Conservation (phyloP, 1,140 invertebrate species). For the Drosophila aff. region DNA sequence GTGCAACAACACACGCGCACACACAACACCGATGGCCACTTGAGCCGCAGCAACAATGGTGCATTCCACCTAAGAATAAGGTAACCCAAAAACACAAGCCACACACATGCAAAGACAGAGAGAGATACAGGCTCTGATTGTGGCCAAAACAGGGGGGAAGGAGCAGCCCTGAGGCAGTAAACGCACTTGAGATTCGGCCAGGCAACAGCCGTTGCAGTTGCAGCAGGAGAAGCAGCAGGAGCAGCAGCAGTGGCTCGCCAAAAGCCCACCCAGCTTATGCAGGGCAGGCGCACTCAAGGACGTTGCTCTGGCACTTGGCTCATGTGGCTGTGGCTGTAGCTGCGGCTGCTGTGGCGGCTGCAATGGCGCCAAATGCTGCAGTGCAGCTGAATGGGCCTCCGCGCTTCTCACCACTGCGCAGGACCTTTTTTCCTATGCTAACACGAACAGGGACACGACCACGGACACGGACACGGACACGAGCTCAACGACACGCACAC, state of each 20-base stretch:
- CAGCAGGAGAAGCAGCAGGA: not conserved
- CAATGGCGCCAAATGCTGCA: conserved; percentile 68
- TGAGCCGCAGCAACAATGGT: conserved; percentile 49
- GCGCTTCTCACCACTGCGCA: conserved; percentile 61
- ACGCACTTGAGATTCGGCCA: conserved; percentile 57
- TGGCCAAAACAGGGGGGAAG: conserved; percentile 25
- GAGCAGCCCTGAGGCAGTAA: conserved; percentile 45
- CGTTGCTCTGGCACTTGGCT: conserved; percentile 48
- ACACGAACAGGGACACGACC: conserved; percentile 27
- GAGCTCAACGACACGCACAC: conserved; percentile 27
- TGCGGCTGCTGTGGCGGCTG: conserved; percentile 46
- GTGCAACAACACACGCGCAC: conserved; percentile 51
- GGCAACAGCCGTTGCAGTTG: conserved; percentile 25
- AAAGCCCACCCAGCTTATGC: conserved; percentile 53
- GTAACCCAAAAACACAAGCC: conserved; percentile 55
- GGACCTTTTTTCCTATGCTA: conserved; percentile 59
- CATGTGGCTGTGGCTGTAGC: conserved; percentile 14
- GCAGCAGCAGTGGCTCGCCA: not conserved
- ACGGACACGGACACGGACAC: conserved; percentile 19
- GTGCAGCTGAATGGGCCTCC: conserved; percentile 55
- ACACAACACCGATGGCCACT: conserved; percentile 46
- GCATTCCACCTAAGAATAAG: conserved; percentile 55
- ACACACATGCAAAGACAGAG: not conserved
- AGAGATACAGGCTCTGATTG: conserved; percentile 35
- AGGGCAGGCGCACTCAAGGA: conserved; percentile 62